These are phyloP conservation scores for Bimastos eiseni DNA, from an alignment of 2,888 invertebrate genomes.

Conservation along the genomic window DNA sequence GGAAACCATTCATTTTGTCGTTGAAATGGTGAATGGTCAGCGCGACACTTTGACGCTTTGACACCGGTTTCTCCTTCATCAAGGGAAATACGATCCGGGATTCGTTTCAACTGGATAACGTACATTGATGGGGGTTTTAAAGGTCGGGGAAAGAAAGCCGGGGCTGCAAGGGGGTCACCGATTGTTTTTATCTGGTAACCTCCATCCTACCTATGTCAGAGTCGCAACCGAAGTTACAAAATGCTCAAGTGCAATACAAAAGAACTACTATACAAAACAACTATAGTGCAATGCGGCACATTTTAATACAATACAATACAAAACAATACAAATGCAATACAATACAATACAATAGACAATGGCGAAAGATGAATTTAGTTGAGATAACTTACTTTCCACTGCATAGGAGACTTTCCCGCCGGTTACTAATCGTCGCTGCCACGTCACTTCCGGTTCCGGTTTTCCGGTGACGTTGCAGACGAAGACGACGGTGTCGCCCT, in stretches of 20 bases:
- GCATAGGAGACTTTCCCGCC: neutral
- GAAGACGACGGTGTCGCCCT: conserved; percentile 89
- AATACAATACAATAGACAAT: too few relatives aligned
- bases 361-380: too few relatives aligned
- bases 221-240: neutral
- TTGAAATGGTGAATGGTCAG: neutral
- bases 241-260: too few relatives aligned
- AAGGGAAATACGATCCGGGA: neutral
- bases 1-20: neutral
- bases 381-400: neutral
- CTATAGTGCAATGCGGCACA: too few relatives aligned
- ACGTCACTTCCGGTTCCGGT: conserved; percentile 85
- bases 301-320: neutral
- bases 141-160: neutral
- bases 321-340: neutral
- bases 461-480: conserved; percentile 77
- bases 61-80: neutral
- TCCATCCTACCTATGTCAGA: neutral
- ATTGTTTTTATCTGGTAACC: neutral
- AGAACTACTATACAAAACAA: too few relatives aligned
- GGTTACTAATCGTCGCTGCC: conserved; percentile 67
- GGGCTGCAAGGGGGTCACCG: neutral
- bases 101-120: neutral
- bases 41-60: neutral
- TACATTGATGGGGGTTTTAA: neutral